Percentiles rank a stretch among this genome's conserved stretches.
phyloP scores from a whole-genome alignment of 2,797 vertebrate species.

The Micromesistius poutassou region DNA sequence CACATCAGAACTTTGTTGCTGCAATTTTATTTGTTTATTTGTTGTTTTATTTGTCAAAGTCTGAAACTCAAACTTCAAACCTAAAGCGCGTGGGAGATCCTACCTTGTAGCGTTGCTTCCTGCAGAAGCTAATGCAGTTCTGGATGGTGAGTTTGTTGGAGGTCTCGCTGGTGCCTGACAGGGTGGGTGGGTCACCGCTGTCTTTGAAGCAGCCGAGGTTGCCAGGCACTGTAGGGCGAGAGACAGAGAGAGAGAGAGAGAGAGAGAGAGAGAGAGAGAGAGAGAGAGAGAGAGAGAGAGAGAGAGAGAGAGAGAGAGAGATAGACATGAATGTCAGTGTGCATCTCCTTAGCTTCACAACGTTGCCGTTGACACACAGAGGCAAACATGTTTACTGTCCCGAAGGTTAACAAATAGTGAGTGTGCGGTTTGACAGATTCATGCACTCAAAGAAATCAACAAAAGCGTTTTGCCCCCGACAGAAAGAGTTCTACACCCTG shows the following conservation, averaged over 20 bases:
- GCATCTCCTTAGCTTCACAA: not conserved
- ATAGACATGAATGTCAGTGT: constrained; percentile 5
- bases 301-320: constrained; percentile 21
- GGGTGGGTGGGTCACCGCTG: constrained; percentile 88
- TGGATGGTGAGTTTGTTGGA: constrained; percentile 95
- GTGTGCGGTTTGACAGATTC: not conserved
- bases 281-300: too few relatives aligned
- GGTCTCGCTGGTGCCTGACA: constrained; percentile 88
- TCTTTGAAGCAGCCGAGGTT: constrained; percentile 95
- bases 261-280: not conserved
- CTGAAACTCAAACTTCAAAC: too few relatives aligned
- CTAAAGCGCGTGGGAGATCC: constrained; percentile 21
- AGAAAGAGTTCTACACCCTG: too few relatives aligned
- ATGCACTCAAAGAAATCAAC: not conserved
- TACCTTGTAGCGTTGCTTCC: constrained; percentile 91
- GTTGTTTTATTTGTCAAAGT: too few relatives aligned
- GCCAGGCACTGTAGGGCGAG: constrained; percentile 83
- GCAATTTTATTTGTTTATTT: too few relatives aligned
- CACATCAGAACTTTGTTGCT: too few relatives aligned
- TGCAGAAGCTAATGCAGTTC: constrained; percentile 91
- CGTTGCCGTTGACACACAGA: not conserved
- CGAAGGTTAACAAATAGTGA: not conserved
- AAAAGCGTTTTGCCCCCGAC: too few relatives aligned
- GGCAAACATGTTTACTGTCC: not conserved
- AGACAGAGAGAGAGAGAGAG: constrained; percentile 24